Evolutionary conservation across 2,797 vertebrate species (phyloP).

Genomic region (Ibycter americanus): DNA sequence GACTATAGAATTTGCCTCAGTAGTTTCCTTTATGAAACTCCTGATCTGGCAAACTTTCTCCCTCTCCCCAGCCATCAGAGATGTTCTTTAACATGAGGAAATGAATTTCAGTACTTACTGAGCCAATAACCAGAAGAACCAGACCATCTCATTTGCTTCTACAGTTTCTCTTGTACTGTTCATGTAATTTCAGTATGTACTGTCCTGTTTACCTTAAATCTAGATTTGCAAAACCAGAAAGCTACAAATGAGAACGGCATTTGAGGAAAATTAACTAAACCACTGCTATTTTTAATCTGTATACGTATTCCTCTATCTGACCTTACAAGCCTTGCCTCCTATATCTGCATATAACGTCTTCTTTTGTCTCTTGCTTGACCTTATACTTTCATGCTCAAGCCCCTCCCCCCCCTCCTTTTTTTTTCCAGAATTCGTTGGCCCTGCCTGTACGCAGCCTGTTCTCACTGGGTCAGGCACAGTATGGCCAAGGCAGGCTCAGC

Average conservation of each 20-base stretch:
- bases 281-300: neutral
- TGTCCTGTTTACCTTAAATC: neutral
- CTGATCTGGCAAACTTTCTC: neutral
- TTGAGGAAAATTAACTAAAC: neutral
- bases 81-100: neutral
- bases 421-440: neutral
- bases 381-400: neutral
- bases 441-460: neutral
- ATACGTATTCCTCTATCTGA: neutral
- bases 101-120: neutral
- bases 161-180: neutral
- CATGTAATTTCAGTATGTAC: neutral
- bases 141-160: neutral
- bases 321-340: neutral
- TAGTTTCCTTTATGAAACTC: neutral
- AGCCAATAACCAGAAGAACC: neutral
- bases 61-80: neutral
- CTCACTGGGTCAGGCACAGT: neutral
- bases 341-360: neutral
- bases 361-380: neutral
- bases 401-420: accelerated
- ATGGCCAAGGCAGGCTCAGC: neutral
- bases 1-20: neutral
- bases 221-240: neutral
- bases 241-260: neutral